Base-by-base conservation (phyloP, 1,140 invertebrate species). In the Coptotermes formosanus region DNA sequence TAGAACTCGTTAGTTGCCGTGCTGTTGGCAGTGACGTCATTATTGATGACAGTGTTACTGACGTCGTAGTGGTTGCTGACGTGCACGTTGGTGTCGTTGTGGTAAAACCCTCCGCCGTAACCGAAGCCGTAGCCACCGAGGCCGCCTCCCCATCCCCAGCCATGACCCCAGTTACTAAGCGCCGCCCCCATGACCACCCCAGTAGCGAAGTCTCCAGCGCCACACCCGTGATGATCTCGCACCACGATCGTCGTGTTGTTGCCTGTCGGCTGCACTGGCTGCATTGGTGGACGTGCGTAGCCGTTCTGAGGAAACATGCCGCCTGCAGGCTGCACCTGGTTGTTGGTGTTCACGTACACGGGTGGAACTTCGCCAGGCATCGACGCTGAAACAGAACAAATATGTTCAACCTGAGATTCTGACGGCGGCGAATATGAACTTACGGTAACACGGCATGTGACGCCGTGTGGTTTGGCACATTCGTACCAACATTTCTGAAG, bases 121-220 rank as follows among this genome's bases (percentile, higher is more conserved):
- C 81, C 45, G 44, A 55, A 59, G 44, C 86, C 83, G 38, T 48
- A 45, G 44, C 86, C 45, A 4, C 87, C 86, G 4, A 85, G 48
- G 43, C 75, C 44, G 82, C 86, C 86, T 16, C 86, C 81, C 87
- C 87, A 87, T 1, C 87, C 87, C 86, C 83, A 85, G 82, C 87
- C 87, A 55, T 87, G 87, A 45, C 87, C 87, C 87, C 87, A 87
- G 87, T 87, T 85, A 82, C 32, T 81, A 81, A 87, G 69, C 9
- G 87, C 87, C 7, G 87, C 87, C 14, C 87, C 87, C 87, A 87
- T 87, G 83, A 87, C 82, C 30, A 87, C 59, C 0, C 87, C 87
- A 3, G 83, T 85, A 30, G 86, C 83, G 84, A 87, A 87, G 84
- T 87, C 87, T 3, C 38, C 84, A 12, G 83, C 84, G 23, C 86